Conservation (phyloP, 2,113 vertebrate genomes). For the Urocolius indicus region DNA sequence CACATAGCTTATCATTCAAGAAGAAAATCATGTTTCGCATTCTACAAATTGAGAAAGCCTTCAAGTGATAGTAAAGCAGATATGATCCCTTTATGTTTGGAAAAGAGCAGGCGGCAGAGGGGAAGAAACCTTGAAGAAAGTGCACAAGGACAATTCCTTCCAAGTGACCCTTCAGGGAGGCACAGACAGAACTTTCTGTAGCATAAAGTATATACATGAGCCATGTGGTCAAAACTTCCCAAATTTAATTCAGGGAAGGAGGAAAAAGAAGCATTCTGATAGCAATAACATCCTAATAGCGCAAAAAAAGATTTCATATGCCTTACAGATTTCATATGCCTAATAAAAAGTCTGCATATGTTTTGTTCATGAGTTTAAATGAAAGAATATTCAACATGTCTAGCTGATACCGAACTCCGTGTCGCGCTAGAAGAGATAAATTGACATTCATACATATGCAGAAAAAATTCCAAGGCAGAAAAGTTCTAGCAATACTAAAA, state of each 20-base stretch:
- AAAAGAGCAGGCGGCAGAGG: background rate
- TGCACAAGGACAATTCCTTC: background rate
- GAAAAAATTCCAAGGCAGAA: slow-evolving; percentile 19
- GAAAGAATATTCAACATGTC: background rate
- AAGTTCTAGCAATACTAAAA: background rate
- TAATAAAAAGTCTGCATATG: background rate
- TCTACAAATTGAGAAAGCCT: background rate
- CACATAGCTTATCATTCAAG: background rate
- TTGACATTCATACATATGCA: background rate
- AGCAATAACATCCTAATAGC: background rate
- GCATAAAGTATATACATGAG: background rate
- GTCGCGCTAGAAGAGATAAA: background rate
- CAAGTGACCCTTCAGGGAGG: background rate
- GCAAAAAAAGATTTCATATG: background rate
- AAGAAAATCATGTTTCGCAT: background rate
- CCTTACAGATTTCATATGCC: background rate
- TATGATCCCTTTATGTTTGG: background rate
- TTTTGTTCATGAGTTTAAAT: background rate
- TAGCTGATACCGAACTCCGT: background rate
- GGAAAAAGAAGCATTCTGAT: background rate
- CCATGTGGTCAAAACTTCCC: background rate
- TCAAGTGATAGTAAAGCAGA: background rate
- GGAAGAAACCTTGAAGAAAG: background rate
- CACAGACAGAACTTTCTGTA: background rate
- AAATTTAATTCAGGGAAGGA: background rate